Conservation (phyloP, 1,140 invertebrate genomes). For the Harpegnathos saltator region DNA sequence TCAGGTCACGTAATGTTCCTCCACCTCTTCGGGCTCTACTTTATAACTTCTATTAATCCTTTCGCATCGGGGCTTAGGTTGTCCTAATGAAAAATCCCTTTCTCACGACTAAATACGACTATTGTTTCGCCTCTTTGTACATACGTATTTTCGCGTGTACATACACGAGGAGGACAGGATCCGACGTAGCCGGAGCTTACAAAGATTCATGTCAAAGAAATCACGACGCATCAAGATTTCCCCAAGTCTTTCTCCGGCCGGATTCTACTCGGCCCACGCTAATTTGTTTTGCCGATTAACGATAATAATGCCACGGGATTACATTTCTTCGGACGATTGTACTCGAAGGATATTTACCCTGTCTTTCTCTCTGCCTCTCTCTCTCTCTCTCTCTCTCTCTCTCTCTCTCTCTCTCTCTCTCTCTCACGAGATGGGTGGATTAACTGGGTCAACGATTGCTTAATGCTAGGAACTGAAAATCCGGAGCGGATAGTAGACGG, state of each 20-base stretch:
- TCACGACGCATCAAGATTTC: constrained; percentile 8
- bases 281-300: constrained; percentile 66
- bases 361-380: no score
- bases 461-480: constrained; percentile 81
- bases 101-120: constrained; percentile 57
- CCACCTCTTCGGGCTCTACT: constrained; percentile 77
- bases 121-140: constrained; percentile 46
- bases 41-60: constrained; percentile 80
- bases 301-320: constrained; percentile 71
- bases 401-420: no score
- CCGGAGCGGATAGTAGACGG: constrained; percentile 66
- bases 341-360: constrained; percentile 9
- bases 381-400: no score
- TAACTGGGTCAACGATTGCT: constrained; percentile 80
- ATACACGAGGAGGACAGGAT: background rate
- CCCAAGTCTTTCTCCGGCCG: background rate
- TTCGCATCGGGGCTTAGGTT: constrained; percentile 76
- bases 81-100: constrained; percentile 76
- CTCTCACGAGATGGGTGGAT: constrained; percentile 61
- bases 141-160: constrained; percentile 4
- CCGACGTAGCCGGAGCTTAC: background rate
- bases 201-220: constrained; percentile 27
- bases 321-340: constrained; percentile 67
- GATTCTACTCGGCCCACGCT: background rate
- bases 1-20: constrained; percentile 78